Conservation (phyloP, 2,113 vertebrate genomes). For the Vanacampus margaritifer region DNA sequence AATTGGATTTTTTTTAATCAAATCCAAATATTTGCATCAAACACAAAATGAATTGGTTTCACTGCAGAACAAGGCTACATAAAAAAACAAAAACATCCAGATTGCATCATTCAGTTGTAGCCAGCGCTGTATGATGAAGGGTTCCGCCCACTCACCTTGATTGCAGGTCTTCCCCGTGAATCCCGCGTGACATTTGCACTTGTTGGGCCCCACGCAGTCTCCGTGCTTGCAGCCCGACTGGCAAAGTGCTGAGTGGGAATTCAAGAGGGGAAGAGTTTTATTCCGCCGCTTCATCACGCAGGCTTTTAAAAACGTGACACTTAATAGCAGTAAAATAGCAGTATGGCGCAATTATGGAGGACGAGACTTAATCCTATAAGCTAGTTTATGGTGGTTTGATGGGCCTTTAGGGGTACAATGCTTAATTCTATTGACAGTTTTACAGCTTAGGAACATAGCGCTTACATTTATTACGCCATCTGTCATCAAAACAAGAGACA, state of each 20-base stretch:
- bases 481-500: not conserved
- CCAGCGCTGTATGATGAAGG: not conserved
- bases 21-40: not conserved
- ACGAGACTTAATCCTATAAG: not conserved
- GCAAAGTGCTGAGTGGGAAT: constrained; percentile 81
- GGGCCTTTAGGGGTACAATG: not conserved
- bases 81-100: not conserved
- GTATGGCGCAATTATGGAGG: constrained; percentile 11
- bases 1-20: not conserved
- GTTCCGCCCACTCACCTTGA: constrained; percentile 80
- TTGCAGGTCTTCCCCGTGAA: constrained; percentile 96
- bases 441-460: not conserved
- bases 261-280: constrained; percentile 48
- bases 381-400: constrained; percentile 4
- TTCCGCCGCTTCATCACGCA: constrained; percentile 30
- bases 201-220: constrained; percentile 91
- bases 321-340: constrained; percentile 23
- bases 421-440: not conserved
- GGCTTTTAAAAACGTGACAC: constrained; percentile 33
- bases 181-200: constrained; percentile 92
- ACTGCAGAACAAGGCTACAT: not conserved
- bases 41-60: not conserved
- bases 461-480: not conserved
- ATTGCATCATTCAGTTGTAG: not conserved
- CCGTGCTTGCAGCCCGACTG: constrained; percentile 93